Conservation (phyloP, 2,113 vertebrate species). For the human region GRCh38 chr7:28357001-28357500, state of each 20-base stretch:
- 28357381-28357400: not conserved
- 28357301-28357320: not conserved
- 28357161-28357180: not conserved
- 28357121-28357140: not conserved
- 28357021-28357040: not conserved
- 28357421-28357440: not conserved
- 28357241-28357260: not conserved
- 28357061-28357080: not conserved
- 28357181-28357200: not conserved
- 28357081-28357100: not conserved
- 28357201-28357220: not conserved
- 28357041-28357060: not conserved
- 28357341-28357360: not conserved
- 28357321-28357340: not conserved
- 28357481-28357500: not conserved
- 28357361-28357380: not conserved
- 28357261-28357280: constrained; percentile 4
- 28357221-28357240: not conserved
- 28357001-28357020: not conserved
- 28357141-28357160: not conserved
- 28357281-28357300: not conserved
- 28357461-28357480: not conserved
- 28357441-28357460: not conserved
- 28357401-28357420: constrained; percentile 3
- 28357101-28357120: not conserved